Conservation (phyloP, 2,888 invertebrate genomes). For the Balanococcus diminutus region DNA sequence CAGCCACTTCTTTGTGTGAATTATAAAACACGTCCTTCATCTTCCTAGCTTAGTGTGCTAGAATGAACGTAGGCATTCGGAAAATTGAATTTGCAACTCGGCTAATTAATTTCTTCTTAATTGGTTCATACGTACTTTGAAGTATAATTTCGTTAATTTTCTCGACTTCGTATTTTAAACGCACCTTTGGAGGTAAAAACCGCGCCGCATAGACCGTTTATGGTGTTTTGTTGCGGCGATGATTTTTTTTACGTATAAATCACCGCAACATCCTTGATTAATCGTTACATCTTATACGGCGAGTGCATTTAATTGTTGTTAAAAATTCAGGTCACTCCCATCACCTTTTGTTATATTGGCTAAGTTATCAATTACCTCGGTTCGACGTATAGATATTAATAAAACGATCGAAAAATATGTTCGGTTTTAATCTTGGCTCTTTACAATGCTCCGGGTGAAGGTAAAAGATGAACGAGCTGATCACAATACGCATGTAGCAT, state of each 20-base stretch:
- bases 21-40: background rate
- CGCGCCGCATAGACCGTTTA: background rate
- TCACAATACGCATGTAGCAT: background rate
- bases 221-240: background rate
- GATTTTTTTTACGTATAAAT: background rate
- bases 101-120: conserved; percentile 7
- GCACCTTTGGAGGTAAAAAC: background rate
- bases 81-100: background rate
- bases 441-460: no score
- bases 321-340: conserved; percentile 34
- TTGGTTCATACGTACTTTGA: background rate
- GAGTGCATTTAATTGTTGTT: background rate
- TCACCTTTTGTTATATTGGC: background rate
- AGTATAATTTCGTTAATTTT: conserved; percentile 4
- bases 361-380: background rate
- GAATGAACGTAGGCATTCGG: no score
- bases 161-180: background rate
- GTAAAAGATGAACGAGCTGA: background rate
- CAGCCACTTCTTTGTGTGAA: background rate
- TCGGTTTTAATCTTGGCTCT: background rate
- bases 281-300: background rate
- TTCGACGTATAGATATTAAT: background rate
- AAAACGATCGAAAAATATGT: background rate
- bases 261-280: conserved; percentile 39
- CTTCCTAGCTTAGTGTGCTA: background rate